These are phyloP conservation scores for Zenarchopterus dispar DNA, from an alignment of 2,797 vertebrate species.

Conservation along the genomic window DNA sequence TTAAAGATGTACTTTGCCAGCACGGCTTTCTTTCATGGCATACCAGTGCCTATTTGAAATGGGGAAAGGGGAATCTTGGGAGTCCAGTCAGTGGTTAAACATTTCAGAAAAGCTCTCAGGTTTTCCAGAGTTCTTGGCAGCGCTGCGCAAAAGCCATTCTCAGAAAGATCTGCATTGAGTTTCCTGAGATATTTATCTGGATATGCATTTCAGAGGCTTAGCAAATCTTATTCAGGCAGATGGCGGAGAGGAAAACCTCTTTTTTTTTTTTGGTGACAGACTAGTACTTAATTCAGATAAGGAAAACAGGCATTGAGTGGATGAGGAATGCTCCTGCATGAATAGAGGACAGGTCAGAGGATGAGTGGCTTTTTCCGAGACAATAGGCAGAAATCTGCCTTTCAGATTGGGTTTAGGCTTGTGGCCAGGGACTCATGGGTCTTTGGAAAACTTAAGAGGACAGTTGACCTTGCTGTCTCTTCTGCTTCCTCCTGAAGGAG, in stretches of 20 bases:
- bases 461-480: slow-evolving; percentile 66
- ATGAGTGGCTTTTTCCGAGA: slow-evolving; percentile 60
- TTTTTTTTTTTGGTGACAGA: slow-evolving; percentile 39
- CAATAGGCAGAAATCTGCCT: slow-evolving; percentile 65
- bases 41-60: slow-evolving; percentile 38
- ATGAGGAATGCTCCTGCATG: slow-evolving; percentile 52
- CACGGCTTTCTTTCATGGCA: slow-evolving; percentile 47
- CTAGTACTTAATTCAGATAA: slow-evolving; percentile 49
- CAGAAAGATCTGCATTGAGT: slow-evolving; percentile 46
- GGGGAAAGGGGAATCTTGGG: slow-evolving; percentile 34
- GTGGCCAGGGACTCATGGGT: slow-evolving; percentile 51
- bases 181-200: slow-evolving; percentile 66
- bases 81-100: slow-evolving; percentile 37
- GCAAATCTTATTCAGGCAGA: slow-evolving; percentile 31
- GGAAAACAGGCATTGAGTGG: slow-evolving; percentile 51
- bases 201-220: slow-evolving; percentile 43
- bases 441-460: slow-evolving; percentile 58
- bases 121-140: slow-evolving; percentile 59
- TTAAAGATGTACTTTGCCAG: slow-evolving; percentile 32
- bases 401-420: slow-evolving; percentile 57
- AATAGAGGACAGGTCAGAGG: slow-evolving; percentile 57
- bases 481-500: slow-evolving; percentile 40
- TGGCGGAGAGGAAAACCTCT: slow-evolving; percentile 13
- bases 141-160: slow-evolving; percentile 41
- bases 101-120: slow-evolving; percentile 55